These are phyloP conservation scores for Gorsachius magnificus DNA, from an alignment of 2,797 vertebrate genomes.

Conservation along the genomic window DNA sequence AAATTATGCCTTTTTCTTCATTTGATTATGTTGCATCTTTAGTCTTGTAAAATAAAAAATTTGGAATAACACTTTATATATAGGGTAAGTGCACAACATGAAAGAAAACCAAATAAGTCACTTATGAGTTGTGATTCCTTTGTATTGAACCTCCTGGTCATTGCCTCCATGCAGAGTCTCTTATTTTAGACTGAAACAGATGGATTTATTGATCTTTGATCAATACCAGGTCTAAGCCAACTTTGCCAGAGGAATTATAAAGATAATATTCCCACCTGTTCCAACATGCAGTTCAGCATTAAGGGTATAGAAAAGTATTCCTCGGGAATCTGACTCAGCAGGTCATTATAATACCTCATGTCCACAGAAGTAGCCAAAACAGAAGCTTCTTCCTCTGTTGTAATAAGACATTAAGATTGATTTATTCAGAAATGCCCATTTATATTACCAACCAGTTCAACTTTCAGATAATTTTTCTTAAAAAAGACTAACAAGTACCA, in stretches of 20 bases:
- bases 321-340: conserved; percentile 83
- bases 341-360: conserved; percentile 84
- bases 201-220: neutral
- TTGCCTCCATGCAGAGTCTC: neutral
- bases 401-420: neutral
- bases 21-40: neutral
- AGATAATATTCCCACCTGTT: conserved; percentile 83
- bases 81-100: neutral
- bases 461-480: neutral
- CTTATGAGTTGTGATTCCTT: neutral
- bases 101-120: neutral
- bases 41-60: neutral
- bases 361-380: conserved; percentile 73
- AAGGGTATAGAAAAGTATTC: conserved; percentile 85
- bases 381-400: neutral
- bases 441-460: neutral
- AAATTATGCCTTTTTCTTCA: neutral
- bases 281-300: conserved; percentile 87
- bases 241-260: neutral
- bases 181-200: neutral
- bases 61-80: neutral
- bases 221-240: neutral
- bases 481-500: neutral
- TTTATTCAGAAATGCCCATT: neutral
- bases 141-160: neutral